Evolutionary conservation across 2,797 vertebrate genomes (phyloP), one percentile per base, ranked within the genome.

Genomic region (Thalassophryne amazonica): DNA sequence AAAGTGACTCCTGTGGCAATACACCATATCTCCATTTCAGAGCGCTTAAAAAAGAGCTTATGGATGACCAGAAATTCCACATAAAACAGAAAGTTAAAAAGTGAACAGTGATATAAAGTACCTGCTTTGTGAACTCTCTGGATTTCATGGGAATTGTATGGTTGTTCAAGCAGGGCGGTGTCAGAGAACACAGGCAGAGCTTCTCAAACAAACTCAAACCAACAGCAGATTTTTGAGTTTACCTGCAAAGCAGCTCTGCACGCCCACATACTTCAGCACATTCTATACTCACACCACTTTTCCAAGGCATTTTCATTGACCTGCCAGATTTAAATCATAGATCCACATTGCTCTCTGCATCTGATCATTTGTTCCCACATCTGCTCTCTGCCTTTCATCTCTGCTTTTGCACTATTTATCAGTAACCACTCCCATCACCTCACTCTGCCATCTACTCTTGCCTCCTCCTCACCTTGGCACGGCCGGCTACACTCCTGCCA

Each of bases 401-500:
- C 40, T 40, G 40, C 50, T 56, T 49, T 25, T 49, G 32, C 55
- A 48, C 31, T 40, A 41, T 76, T 78, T 48, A 64, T 73, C 65
- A 66, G 13, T 40, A 32, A 53, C 42, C 47, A 42, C 67, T 54
- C 42, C 48, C 37, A 53, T 67, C 50, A 42, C 49, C 29, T 40
- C 17, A 15, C 37, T 39, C 31, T 66, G 67, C 50, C 60, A 69
- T 61, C 48, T 49, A 28, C 31, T 55, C 60, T 39, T 60, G 36
- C 56, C 60, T 65, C 74, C 66, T 52, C 53, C 86, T 87, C 82
- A 99, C 97, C 97, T 96, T 98, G 95, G 86, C 97, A 99, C 66
- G 94, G 88, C 31, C 89, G 94, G 78, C 89, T 98, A 84, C 97
- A 99, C 36, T 95, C 86, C 77, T 97, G 94, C 96, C 95, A 99